Conservation (phyloP, 1,140 invertebrate species). For the Eueides isabella region DNA sequence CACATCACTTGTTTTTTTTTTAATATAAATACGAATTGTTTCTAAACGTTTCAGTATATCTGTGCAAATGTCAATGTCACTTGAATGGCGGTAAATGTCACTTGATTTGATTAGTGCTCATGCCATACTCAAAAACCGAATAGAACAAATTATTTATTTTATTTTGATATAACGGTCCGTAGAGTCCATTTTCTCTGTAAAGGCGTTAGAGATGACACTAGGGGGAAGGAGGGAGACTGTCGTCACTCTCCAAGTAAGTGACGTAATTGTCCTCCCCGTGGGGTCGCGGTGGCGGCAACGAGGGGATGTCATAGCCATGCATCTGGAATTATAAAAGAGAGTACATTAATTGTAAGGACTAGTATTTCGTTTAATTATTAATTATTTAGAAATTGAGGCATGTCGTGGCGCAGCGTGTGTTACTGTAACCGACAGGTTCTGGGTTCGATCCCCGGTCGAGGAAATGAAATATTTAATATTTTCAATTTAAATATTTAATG, state of each 20-base stretch:
- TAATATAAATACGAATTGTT: slow-evolving; percentile 10
- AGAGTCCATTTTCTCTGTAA: background rate
- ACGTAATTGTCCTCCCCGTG: slow-evolving; percentile 95
- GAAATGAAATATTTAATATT: too few relatives aligned
- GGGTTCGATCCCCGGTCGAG: too few relatives aligned
- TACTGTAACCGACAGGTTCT: too few relatives aligned
- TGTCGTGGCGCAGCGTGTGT: too few relatives aligned
- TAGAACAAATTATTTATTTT: background rate
- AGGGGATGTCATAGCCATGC: slow-evolving; percentile 93
- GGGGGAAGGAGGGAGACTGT: slow-evolving; percentile 87
- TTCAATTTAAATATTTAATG: too few relatives aligned
- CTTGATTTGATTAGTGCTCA: background rate
- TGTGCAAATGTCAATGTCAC: slow-evolving; percentile 12
- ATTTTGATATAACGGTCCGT: slow-evolving; percentile 14
- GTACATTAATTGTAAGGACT: too few relatives aligned
- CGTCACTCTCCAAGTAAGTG: slow-evolving; percentile 94
- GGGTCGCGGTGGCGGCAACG: slow-evolving; percentile 84
- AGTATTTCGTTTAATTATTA: background rate
- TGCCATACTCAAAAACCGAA: too few relatives aligned
- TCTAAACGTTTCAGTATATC: slow-evolving; percentile 1
- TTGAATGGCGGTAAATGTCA: slow-evolving; percentile 5
- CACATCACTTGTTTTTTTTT: slow-evolving; percentile 31
- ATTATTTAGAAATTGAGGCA: too few relatives aligned
- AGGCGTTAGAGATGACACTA: slow-evolving; percentile 78
- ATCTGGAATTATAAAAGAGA: slow-evolving; percentile 84